A percentile compares a stretch with the other conserved stretches of the same genome.
phyloP scores from a whole-genome alignment of 2,797 vertebrate species.

The Semaprochilodus insignis region DNA sequence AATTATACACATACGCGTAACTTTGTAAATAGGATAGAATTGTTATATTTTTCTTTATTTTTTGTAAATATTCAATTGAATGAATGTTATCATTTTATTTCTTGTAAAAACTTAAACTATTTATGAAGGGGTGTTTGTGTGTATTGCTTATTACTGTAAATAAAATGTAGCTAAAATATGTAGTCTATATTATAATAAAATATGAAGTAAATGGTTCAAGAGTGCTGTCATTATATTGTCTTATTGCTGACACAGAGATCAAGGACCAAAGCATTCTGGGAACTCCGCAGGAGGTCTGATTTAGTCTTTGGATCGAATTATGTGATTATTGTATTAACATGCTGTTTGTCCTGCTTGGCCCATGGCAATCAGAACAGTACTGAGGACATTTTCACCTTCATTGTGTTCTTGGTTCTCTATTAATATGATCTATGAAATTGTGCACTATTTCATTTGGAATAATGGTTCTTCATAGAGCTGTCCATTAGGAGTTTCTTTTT shows the following conservation, averaged over 20 bases:
- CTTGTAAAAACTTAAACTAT: conserved; percentile 65
- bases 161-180: conserved; percentile 71
- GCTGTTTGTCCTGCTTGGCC: conserved; percentile 69
- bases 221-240: conserved; percentile 45
- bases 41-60: conserved; percentile 57
- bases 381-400: neutral
- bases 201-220: conserved; percentile 39
- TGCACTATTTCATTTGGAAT: neutral
- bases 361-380: conserved; percentile 60
- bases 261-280: conserved; percentile 53
- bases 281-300: conserved; percentile 66
- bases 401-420: neutral
- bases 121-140: conserved; percentile 63
- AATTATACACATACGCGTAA: conserved; percentile 69
- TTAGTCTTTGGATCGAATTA: conserved; percentile 78
- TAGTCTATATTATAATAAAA: conserved; percentile 23
- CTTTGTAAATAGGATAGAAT: conserved; percentile 81
- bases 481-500: neutral
- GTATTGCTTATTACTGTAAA: conserved; percentile 64
- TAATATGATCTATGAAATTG: neutral
- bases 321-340: conserved; percentile 75
- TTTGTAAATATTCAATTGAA: conserved; percentile 61
- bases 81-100: conserved; percentile 67
- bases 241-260: conserved; percentile 62
- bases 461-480: neutral